Percentiles rank a stretch among this genome's conserved stretches.
Conservation (phyloP, 2,113 vertebrate genomes). For the Syrrhaptes paradoxus region DNA sequence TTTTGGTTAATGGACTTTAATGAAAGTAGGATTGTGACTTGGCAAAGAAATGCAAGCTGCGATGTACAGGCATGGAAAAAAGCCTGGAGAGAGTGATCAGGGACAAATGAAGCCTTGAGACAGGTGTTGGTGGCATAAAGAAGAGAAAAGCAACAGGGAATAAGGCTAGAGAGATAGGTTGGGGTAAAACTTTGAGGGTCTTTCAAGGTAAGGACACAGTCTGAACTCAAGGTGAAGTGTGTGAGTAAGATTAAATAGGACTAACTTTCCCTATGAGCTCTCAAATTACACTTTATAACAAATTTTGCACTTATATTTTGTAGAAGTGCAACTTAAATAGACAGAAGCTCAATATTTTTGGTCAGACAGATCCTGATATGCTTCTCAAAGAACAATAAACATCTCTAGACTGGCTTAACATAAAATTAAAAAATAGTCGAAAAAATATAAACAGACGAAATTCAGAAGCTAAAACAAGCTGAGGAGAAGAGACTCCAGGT, state of each 20-base stretch:
- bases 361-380: not conserved
- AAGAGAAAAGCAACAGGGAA: not conserved
- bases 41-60: not conserved
- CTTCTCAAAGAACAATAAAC: not conserved
- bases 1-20: not conserved
- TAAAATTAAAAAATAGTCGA: not conserved
- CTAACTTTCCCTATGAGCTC: not conserved
- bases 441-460: not conserved
- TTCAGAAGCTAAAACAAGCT: not conserved
- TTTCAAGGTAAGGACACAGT: slow-evolving; percentile 27
- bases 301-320: not conserved
- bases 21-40: not conserved
- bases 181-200: slow-evolving; percentile 3
- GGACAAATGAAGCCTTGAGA: slow-evolving; percentile 12
- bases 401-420: not conserved
- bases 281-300: not conserved
- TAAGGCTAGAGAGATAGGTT: not conserved
- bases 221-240: not conserved
- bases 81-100: not conserved
- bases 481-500: not conserved
- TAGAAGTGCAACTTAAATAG: not conserved
- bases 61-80: slow-evolving; percentile 7
- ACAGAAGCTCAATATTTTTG: not conserved
- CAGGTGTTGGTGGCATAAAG: slow-evolving; percentile 20
- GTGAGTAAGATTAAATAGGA: not conserved